Percentiles rank a stretch among this genome's conserved stretches.
Conservation (phyloP, 2,113 vertebrate species). For the Glareola pratincola region DNA sequence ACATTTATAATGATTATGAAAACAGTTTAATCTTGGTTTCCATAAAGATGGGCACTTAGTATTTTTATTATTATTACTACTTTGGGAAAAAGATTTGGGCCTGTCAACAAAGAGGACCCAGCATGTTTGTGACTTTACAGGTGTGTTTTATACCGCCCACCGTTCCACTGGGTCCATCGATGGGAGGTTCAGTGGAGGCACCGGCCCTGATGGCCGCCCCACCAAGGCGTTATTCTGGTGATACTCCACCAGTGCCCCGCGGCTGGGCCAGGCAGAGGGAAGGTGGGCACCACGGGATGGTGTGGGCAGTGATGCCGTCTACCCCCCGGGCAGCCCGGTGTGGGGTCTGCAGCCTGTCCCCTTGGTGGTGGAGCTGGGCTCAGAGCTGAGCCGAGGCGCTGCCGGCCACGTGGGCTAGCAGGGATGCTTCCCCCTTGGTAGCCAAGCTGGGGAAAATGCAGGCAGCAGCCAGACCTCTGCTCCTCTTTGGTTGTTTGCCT, state of each 20-base stretch:
- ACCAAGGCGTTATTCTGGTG: background rate
- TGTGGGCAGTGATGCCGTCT: accelerated
- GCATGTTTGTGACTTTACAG: background rate
- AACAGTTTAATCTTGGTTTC: background rate
- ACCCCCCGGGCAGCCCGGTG: accelerated
- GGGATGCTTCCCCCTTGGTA: background rate
- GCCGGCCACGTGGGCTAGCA: accelerated
- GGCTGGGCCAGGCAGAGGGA: background rate
- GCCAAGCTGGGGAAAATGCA: background rate
- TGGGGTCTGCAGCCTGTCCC: no score
- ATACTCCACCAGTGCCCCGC: background rate
- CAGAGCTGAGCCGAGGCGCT: background rate
- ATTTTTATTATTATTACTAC: background rate
- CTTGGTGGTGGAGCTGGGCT: background rate
- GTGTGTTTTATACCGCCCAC: background rate
- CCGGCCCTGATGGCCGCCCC: accelerated
- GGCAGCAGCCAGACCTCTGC: background rate
- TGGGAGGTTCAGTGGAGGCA: background rate
- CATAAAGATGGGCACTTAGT: background rate
- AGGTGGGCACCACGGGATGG: accelerated
- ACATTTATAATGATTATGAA: background rate
- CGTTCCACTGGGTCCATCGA: accelerated
- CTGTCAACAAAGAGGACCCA: background rate
- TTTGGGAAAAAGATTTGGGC: background rate
- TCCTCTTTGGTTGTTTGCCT: background rate